These are phyloP conservation scores for Meta bourneti DNA, from an alignment of 2,888 invertebrate species.

Conservation along the genomic window DNA sequence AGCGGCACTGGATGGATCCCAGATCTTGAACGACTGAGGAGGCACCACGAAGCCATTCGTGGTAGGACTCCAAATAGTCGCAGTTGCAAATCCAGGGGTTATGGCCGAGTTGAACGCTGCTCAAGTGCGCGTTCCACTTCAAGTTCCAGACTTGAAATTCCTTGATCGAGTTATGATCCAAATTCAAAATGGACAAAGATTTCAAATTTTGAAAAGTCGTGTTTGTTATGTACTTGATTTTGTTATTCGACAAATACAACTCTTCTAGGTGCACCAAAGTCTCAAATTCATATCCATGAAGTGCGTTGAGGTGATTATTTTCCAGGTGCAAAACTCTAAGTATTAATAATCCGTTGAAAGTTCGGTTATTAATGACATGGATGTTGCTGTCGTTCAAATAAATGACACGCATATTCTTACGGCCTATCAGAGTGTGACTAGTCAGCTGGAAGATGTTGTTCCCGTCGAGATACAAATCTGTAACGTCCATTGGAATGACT, in stretches of 20 bases:
- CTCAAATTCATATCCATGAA: conserved; percentile 90
- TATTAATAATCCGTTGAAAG: conserved; percentile 90
- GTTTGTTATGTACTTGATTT: conserved; percentile 86
- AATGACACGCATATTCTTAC: conserved; percentile 88
- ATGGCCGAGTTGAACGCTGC: conserved; percentile 86
- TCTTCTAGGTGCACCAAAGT: conserved; percentile 87
- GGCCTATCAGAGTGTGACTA: conserved; percentile 92
- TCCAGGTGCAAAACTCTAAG: conserved; percentile 88
- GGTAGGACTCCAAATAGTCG: conserved; percentile 88
- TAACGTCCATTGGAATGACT: conserved; percentile 93
- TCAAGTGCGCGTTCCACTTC: conserved; percentile 83
- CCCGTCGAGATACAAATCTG: conserved; percentile 92
- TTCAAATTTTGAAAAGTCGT: conserved; percentile 87
- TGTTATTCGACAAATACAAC: conserved; percentile 88
- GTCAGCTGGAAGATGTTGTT: conserved; percentile 88
- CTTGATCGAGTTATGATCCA: conserved; percentile 88
- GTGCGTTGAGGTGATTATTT: conserved; percentile 86
- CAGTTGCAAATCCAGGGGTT: conserved; percentile 93
- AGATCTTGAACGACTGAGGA: conserved; percentile 83
- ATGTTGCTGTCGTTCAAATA: conserved; percentile 90
- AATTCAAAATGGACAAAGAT: conserved; percentile 85
- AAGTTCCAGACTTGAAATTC: conserved; percentile 87
- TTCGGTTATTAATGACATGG: conserved; percentile 89
- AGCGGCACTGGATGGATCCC: conserved; percentile 75
- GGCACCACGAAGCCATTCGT: conserved; percentile 88